Evolutionary conservation across 2,113 vertebrate species (phyloP), one percentile per base, ranked within the genome.

Genomic region (Antennarius striatus): DNA sequence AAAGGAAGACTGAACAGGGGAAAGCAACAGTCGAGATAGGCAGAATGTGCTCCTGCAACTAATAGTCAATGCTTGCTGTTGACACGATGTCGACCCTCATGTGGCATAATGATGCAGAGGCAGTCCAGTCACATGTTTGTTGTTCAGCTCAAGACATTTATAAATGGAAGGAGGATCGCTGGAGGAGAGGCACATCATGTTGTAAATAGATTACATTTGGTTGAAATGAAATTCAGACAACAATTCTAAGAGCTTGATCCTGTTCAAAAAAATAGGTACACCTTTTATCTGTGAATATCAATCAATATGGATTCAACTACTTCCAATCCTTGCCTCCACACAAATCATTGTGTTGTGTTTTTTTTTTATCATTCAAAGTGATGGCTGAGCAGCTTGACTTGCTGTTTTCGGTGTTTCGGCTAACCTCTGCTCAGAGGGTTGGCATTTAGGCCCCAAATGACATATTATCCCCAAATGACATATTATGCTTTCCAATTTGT

Each of bases 51-150:
- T 69, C 39, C 68, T 53, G 57, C 63, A 39, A 36, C 28, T 39
- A 43, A 63, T 56, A 60, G 68, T 39, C 36, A 13, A 9, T 45
- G 54, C 66, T 64, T 39, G 9, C 56, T 48, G 54, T 39, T 74
- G 42, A 55, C 61, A 62, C 4, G 47, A 54, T n/a, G 16, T n/a
- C 56, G 54, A 70, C 56, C 79, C 51, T 32, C 53, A 39, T 58
- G 54, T 73, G 67, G 70, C 46, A 67, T 43, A 65, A 73, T 55
- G 54, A 69, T 53, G 48, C 62, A 72, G 57, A 66, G 52, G 11
- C 56, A 56, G 40, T 45, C 56, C 55, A 69, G 47, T 61, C 54
- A 72, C 49, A 79, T 63, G 59, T 65, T 80, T 73, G 56, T 49
- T 54, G 46, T 49, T 67, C 50, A 29, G 6, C 17, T 71, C 9